These are phyloP conservation scores for Limonius californicus DNA, from an alignment of 1,140 invertebrate species.

Conservation along the genomic window DNA sequence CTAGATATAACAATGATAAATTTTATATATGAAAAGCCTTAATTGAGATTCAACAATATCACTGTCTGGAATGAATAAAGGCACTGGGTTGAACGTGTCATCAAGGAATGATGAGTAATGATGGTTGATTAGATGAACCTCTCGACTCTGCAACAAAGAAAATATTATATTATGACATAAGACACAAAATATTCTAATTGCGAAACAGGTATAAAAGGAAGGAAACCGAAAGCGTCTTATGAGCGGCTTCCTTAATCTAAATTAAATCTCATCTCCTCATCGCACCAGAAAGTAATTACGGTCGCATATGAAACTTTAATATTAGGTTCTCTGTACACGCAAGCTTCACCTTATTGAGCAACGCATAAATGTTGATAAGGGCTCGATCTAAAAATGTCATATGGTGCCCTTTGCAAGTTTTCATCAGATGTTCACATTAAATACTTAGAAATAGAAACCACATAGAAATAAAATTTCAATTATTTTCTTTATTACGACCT, in stretches of 20 bases:
- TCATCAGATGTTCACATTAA: too few relatives aligned
- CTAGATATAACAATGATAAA: slow-evolving; percentile 34
- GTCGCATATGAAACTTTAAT: not conserved
- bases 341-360: too few relatives aligned
- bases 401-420: too few relatives aligned
- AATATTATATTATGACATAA: slow-evolving; percentile 29
- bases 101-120: slow-evolving; percentile 21
- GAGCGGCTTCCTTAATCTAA: not conserved
- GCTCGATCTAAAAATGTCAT: too few relatives aligned
- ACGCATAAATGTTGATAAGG: too few relatives aligned
- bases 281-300: slow-evolving; percentile 6
- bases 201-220: not conserved
- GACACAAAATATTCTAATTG: not conserved
- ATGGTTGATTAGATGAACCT: slow-evolving; percentile 29
- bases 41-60: slow-evolving; percentile 35
- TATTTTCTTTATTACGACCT: too few relatives aligned
- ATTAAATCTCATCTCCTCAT: slow-evolving; percentile 12
- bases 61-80: slow-evolving; percentile 40
- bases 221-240: not conserved
- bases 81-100: slow-evolving; percentile 32
- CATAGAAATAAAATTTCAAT: too few relatives aligned
- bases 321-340: not conserved
- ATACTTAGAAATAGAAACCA: too few relatives aligned
- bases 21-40: slow-evolving; percentile 30
- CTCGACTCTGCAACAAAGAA: slow-evolving; percentile 40